Base-by-base conservation (phyloP, 2,797 vertebrate genomes). In the Microctenopoma lineatum region DNA sequence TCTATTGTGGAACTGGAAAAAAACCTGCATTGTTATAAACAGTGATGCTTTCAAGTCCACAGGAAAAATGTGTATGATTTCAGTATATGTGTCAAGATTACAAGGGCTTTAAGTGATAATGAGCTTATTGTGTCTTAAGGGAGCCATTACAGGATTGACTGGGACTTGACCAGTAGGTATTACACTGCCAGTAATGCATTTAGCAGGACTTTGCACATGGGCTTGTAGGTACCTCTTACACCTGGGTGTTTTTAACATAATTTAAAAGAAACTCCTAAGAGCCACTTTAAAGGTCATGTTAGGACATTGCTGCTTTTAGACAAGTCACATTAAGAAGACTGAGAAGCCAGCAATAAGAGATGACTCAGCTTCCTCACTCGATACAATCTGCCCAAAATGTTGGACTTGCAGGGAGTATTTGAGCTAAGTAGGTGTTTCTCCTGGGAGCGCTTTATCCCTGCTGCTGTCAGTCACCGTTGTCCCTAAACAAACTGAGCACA, bases 31-130 rank as follows among this genome's bases (percentile, higher is more conserved):
- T 39, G 18, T 6, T 34, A 8, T 1, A 1, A 36, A 5, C 13
- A 34, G 47, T 2, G 63, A 27, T 8, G 11, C 26, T 62, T 50
- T 56, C 2, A 45, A 32, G 26, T 60, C 38, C 27, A 45, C 18
- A 26, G 36, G 18, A 55, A 63, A 41, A 16, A 39, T 26, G 26
- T 59, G 27, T 15, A 54, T 60, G 51, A 71, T 59, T 66, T 73
- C 36, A 66, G 26, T 15, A 38, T n/a, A 36, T 79, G 77, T 74
- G 68, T 79, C 69, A 74, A 70, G 78, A 83, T 83, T 83, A 77
- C 41, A 60, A 72, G 70, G 46, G 60, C 21, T 80, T 78, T 70
- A 25, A 26, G 18, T 32, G 51, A 54, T 83, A 86, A 73, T 83
- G 56, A 78, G 82, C 78, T 88, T 78, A 74, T 38, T 60, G 62